Evolutionary conservation across 2,113 vertebrate genomes (phyloP), one percentile per base, ranked within the genome.

Genomic region (Urocolius indicus): DNA sequence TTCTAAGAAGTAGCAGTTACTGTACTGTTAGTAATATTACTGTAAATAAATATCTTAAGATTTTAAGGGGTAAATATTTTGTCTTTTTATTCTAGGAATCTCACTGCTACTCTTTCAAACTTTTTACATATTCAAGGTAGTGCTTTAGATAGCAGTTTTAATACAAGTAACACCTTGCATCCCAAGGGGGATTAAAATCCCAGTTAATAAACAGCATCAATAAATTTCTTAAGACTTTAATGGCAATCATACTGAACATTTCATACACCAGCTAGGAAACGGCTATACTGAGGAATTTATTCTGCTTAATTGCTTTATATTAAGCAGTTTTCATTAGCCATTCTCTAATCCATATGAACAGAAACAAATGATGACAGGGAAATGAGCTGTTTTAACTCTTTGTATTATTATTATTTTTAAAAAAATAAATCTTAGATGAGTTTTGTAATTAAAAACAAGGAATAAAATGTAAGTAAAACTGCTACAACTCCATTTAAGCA

Each of bases 41-140:
- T 38, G 68, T 91, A 96, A 90, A 97, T 97, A 97, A 97, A 97
- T 97, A 97, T 97, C 97, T 98, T 92, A 94, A 94, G 81, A 97
- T 57, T 95, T 97, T 94, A 92, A 95, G 87, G 90, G 93, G 62
- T 93, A 95, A 87, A 91, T 96, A 93, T 94, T 97, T 97, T 26
- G 93, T 96, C 0, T 18, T 16, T 16, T 16, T 36, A 9, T 2
- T 90, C 38, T 61, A 29, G 68, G 41, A 92, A 87, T 69, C 51
- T 94, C 68, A 67, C 63, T 72, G 65, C 29, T 69, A 95, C 71
- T 88, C 77, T 71, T 96, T 96, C 66, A 89, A 97, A 97, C 94
- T 97, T 98, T 95, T 83, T 67, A 87, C 30, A 78, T 95, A 46
- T 94, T 94, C 91, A 94, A 92, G 38, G 55, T 38, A 96, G 73